phyloP scores from a whole-genome alignment of 2,888 invertebrate genomes.

The Eudasyphora cyanicolor region DNA sequence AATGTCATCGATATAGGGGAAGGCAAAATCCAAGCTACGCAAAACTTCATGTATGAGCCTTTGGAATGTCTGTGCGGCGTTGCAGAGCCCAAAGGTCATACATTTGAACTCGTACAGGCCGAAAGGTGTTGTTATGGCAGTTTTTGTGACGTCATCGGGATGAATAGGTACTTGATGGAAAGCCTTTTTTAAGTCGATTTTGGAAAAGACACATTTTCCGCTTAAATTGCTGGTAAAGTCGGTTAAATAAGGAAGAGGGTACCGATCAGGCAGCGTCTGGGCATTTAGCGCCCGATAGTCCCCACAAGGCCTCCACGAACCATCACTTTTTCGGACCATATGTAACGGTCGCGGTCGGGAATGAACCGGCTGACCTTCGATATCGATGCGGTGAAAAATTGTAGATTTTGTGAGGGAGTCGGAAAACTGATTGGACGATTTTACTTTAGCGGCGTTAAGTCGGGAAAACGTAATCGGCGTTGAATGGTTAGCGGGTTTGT shows the following conservation, averaged over 20 bases:
- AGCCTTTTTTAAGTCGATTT: neutral
- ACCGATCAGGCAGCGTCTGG: slow-evolving; percentile 60
- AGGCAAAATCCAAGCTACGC: slow-evolving; percentile 22
- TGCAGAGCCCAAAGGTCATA: slow-evolving; percentile 48
- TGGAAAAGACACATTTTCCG: no score
- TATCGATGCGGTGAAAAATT: slow-evolving; percentile 10
- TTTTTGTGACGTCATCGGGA: neutral
- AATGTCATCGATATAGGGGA: slow-evolving; percentile 49
- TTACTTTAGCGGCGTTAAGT: neutral
- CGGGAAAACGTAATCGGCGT: neutral
- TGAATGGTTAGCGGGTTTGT: neutral
- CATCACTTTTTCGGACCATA: slow-evolving; percentile 67
- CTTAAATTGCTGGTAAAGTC: no score
- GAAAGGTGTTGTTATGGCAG: no score
- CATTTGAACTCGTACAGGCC: slow-evolving; percentile 20
- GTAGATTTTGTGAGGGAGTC: neutral
- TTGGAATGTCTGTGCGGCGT: slow-evolving; percentile 58
- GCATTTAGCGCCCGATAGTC: slow-evolving; percentile 73
- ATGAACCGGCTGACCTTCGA: neutral
- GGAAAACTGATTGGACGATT: neutral
- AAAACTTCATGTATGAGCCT: slow-evolving; percentile 54
- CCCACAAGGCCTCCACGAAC: neutral
- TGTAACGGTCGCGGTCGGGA: slow-evolving; percentile 70
- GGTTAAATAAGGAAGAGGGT: slow-evolving; percentile 44
- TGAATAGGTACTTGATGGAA: slow-evolving; percentile 7